phyloP scores from a whole-genome alignment of 2,797 vertebrate species.

The Eupleurogrammus muticus region DNA sequence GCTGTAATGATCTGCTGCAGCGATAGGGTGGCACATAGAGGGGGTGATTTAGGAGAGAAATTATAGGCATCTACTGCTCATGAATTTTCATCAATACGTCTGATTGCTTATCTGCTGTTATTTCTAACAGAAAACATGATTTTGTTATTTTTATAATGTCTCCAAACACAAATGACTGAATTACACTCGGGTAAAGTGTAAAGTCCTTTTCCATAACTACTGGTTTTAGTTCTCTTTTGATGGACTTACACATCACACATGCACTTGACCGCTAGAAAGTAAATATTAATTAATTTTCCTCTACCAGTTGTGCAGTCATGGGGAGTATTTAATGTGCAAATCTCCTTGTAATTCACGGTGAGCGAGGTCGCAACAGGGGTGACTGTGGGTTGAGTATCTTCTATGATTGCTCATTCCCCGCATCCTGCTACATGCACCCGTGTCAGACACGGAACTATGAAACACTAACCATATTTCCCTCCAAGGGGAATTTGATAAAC shows the following conservation, averaged over 20 bases:
- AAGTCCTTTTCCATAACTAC: neutral
- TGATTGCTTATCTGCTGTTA: neutral
- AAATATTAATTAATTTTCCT: slow-evolving; percentile 1
- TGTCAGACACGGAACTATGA: slow-evolving; percentile 38
- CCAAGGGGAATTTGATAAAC: slow-evolving; percentile 55
- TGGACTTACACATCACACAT: neutral
- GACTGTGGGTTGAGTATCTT: neutral
- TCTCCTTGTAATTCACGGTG: slow-evolving; percentile 43
- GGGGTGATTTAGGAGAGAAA: neutral
- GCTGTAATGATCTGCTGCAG: slow-evolving; percentile 88
- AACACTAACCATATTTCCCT: slow-evolving; percentile 44
- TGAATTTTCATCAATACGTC: neutral
- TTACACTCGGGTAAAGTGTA: neutral
- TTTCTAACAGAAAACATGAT: neutral
- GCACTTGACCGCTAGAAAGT: neutral
- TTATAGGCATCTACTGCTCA: neutral
- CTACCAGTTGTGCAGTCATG: neutral
- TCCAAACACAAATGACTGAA: neutral
- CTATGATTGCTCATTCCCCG: slow-evolving; percentile 1
- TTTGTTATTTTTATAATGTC: neutral
- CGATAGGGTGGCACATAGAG: slow-evolving; percentile 22
- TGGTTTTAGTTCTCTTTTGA: neutral
- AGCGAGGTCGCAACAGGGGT: slow-evolving; percentile 23
- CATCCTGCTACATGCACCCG: neutral
- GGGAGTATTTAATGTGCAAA: slow-evolving; percentile 35